Conservation (phyloP, 1,140 invertebrate species). For the Meteorus sp. region DNA sequence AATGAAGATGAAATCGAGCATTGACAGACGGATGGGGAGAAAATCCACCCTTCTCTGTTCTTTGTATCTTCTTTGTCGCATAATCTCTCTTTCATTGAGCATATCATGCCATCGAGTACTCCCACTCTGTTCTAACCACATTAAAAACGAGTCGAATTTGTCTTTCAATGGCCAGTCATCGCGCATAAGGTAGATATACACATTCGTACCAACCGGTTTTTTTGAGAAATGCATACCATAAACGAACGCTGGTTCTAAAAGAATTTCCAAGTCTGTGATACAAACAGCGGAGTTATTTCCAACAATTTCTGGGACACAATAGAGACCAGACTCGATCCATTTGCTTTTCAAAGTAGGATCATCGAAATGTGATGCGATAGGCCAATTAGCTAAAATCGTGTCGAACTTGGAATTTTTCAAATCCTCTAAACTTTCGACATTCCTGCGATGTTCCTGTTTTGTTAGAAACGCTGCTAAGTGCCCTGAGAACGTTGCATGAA, state of each 20-base stretch:
- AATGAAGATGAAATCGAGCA: no score
- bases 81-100: no score
- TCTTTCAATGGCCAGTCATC: not conserved
- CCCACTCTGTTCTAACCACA: not conserved
- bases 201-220: not conserved
- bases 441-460: conserved; percentile 17
- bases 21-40: no score
- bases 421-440: conserved; percentile 20
- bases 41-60: no score
- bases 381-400: not conserved
- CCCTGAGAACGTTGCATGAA: not conserved
- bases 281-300: not conserved
- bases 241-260: not conserved
- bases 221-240: not conserved
- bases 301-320: not conserved
- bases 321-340: not conserved
- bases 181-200: not conserved
- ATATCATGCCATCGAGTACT: no score
- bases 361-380: not conserved
- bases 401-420: not conserved
- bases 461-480: not conserved
- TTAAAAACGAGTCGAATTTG: not conserved
- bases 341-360: not conserved
- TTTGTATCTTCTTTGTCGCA: no score
- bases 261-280: not conserved